Evolutionary conservation across 2,797 vertebrate species (phyloP), one percentile per base, ranked within the genome.

Genomic region (Takifugu ocellatus): DNA sequence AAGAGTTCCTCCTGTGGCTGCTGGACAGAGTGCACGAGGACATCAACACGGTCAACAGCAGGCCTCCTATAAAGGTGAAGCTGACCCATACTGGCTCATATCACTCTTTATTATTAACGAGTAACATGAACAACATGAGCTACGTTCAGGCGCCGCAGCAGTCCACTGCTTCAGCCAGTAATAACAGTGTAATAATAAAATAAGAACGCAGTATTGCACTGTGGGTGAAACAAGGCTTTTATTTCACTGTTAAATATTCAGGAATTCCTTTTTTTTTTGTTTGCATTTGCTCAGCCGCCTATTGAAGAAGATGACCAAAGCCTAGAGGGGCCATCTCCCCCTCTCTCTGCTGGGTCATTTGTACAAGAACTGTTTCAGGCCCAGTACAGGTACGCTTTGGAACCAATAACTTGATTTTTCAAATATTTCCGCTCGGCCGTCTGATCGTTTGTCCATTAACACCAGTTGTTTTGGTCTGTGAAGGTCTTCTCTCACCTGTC

Each of bases 1-100:
- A 99, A 77, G 97, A 99, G 88, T 99, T 99, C 76, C 91, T 99
- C 47, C 91, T 99, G n/a, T 99, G 97, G 97, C 92, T 99, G 25
- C 87, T 99, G 61, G 97, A 99, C 86, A 84, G 97, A 74, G 96
- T 99, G 2, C 97, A 99, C 0, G 97, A 99, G 65, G 97, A 99
- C 75, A 90, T 99, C 29, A 93, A 98, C 85, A 82, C 81, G 0
- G 89, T 92, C 65, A 92, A 88, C 0, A 75, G 86, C 72, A 83
- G 94, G 76, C 88, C 92, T 3, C 72, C 92, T 0, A 76, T 95
- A 63, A 98, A 95, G 93, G 96, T 97, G 54, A 29, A 3, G 6
- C 21, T 21, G 21, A 21, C 21, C 21, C 21, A 21, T 21, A 21
- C 47, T 6, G n/a, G 21, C 47, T 25, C 7, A 4, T 25, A 47